Conservation (phyloP, 2,797 vertebrate species). For the Alauda arvensis region DNA sequence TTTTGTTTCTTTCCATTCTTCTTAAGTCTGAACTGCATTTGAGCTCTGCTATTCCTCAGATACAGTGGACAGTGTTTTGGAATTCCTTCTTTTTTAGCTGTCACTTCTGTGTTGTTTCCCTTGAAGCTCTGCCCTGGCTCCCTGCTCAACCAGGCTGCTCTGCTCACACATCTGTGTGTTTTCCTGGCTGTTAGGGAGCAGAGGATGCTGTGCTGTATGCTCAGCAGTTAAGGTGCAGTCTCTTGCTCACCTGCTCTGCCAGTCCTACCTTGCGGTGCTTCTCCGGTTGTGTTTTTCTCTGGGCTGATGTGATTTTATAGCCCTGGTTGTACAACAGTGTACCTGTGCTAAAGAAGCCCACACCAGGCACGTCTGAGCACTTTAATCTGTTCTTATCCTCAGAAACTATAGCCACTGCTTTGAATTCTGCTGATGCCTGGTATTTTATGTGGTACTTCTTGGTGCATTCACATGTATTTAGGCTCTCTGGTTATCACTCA, state of each 20-base stretch:
- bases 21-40: not conserved
- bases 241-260: not conserved
- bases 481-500: not conserved
- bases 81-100: not conserved
- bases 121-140: not conserved
- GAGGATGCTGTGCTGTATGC: not conserved
- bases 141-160: not conserved
- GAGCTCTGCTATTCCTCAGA: not conserved
- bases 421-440: not conserved
- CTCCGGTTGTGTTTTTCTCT: not conserved
- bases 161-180: not conserved
- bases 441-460: accelerated
- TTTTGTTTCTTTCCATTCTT: not conserved
- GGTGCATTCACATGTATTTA: accelerated
- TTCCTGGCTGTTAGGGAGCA: not conserved
- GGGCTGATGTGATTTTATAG: not conserved
- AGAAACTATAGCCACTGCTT: not conserved
- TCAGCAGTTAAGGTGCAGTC: accelerated
- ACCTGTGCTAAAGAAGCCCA: not conserved
- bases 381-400: not conserved
- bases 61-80: not conserved
- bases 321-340: not conserved
- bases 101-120: not conserved
- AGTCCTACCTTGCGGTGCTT: not conserved
- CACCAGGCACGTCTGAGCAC: not conserved